Evolutionary conservation across 2,113 vertebrate species (phyloP).

Genomic region (Toxotes chatareus): DNA sequence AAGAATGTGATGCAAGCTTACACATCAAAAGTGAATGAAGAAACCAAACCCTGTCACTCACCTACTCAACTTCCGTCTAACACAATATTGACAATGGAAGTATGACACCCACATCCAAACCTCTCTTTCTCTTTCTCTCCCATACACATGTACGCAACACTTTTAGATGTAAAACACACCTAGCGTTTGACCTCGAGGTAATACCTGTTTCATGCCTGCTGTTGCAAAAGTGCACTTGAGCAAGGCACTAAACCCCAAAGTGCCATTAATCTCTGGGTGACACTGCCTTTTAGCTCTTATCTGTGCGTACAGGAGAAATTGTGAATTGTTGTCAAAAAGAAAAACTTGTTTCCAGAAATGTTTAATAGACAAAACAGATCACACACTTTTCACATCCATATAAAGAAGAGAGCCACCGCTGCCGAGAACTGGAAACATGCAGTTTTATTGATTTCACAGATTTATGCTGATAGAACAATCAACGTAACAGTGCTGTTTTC

Average conservation of each 20-base stretch:
- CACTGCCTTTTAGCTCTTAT: neutral
- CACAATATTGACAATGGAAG: constrained; percentile 69
- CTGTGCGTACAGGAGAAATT: neutral
- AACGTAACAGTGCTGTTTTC: neutral
- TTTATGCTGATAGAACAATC: neutral
- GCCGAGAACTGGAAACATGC: neutral
- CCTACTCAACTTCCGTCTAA: constrained; percentile 69
- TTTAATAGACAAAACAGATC: neutral
- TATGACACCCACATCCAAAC: constrained; percentile 57
- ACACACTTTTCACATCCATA: neutral
- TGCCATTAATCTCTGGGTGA: neutral
- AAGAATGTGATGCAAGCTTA: constrained; percentile 54
- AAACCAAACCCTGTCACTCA: constrained; percentile 59
- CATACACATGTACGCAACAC: neutral
- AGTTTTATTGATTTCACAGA: constrained; percentile 48
- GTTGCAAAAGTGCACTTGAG: neutral
- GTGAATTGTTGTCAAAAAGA: neutral
- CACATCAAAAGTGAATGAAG: constrained; percentile 63
- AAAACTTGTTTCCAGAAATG: neutral
- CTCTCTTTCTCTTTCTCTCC: constrained; percentile 19
- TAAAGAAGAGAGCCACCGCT: neutral
- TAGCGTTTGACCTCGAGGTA: neutral
- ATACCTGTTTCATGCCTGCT: neutral
- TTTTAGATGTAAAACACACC: neutral
- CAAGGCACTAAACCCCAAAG: neutral